phyloP scores from a whole-genome alignment of 2,888 invertebrate genomes.

The Cremastobaeus sp. region DNA sequence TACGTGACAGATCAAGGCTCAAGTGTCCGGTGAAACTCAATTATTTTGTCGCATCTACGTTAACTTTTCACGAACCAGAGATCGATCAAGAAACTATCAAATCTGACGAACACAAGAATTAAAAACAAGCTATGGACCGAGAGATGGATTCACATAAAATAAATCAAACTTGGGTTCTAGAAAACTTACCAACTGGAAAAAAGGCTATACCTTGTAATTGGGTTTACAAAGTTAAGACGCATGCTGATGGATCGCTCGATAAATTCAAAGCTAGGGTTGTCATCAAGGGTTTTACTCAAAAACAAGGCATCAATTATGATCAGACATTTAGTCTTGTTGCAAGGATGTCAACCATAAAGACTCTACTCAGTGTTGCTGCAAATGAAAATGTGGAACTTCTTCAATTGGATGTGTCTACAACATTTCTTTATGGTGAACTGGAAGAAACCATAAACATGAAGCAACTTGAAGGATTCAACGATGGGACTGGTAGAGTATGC shows the following conservation, averaged over 20 bases:
- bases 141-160: constrained; percentile 66
- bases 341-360: constrained; percentile 18
- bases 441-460: constrained; percentile 34
- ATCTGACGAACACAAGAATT: constrained; percentile 47
- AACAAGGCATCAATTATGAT: constrained; percentile 32
- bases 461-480: constrained; percentile 24
- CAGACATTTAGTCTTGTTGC: constrained; percentile 43
- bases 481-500: constrained; percentile 25
- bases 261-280: constrained; percentile 38
- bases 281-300: constrained; percentile 24
- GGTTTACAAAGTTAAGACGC: constrained; percentile 59
- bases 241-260: constrained; percentile 29
- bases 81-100: constrained; percentile 31
- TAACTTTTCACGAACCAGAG: constrained; percentile 24
- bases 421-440: constrained; percentile 34
- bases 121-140: constrained; percentile 61
- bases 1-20: not conserved
- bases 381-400: constrained; percentile 19
- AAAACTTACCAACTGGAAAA: constrained; percentile 56
- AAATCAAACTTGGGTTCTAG: constrained; percentile 66
- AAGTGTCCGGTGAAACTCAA: constrained; percentile 9
- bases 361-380: constrained; percentile 25
- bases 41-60: constrained; percentile 15
- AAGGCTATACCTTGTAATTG: constrained; percentile 65
- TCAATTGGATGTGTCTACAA: constrained; percentile 37